Percentiles rank a stretch among this genome's conserved stretches.
Conservation (phyloP, 2,113 vertebrate species). For the Hyperoodon ampullatus region DNA sequence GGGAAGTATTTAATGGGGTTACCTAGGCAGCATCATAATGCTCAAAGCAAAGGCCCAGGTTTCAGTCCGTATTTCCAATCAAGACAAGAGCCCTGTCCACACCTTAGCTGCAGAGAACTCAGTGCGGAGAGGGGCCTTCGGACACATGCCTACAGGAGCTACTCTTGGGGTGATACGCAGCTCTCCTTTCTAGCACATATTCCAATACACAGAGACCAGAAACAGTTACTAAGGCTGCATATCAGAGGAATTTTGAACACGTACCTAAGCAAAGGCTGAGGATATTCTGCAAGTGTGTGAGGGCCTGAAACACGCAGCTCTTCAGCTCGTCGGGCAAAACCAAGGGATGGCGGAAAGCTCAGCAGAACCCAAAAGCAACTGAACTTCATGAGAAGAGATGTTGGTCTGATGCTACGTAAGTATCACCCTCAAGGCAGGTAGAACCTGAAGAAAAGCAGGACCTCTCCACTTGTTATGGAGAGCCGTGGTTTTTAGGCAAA, state of each 20-base stretch:
- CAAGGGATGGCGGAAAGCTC: fast-evolving
- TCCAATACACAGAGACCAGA: fast-evolving
- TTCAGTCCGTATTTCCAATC: fast-evolving
- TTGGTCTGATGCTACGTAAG: fast-evolving
- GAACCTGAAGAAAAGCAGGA: neutral
- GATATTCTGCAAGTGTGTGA: fast-evolving
- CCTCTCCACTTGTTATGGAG: fast-evolving
- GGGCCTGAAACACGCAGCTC: fast-evolving
- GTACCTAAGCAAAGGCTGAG: neutral
- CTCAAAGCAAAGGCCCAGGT: neutral
- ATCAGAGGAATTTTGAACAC: neutral
- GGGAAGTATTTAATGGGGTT: neutral
- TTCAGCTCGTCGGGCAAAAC: fast-evolving
- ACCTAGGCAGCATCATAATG: fast-evolving
- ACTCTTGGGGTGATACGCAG: fast-evolving
- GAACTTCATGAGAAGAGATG: neutral
- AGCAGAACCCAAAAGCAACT: fast-evolving
- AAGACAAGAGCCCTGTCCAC: neutral
- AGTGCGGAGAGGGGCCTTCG: neutral
- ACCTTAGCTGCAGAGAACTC: neutral
- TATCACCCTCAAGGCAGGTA: neutral
- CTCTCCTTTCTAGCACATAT: fast-evolving
- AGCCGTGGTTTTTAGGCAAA: fast-evolving
- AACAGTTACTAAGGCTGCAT: fast-evolving
- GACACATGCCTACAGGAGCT: fast-evolving